Evolutionary conservation across 2,797 vertebrate genomes (phyloP).

Genomic region (Chanos chanos): DNA sequence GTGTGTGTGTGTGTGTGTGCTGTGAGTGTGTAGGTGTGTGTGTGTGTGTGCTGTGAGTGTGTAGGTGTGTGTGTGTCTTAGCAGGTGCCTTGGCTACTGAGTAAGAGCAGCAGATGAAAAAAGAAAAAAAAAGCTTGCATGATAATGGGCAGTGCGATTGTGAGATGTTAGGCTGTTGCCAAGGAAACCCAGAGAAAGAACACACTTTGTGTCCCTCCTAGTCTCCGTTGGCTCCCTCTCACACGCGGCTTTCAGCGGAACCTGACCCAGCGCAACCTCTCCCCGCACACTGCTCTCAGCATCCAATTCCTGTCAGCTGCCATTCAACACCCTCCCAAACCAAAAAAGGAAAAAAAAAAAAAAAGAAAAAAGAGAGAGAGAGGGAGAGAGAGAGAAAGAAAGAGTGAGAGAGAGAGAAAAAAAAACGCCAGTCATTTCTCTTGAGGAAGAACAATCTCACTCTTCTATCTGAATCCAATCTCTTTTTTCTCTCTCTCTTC

Average conservation of each 20-base stretch:
- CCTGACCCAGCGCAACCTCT: slow-evolving; percentile 34
- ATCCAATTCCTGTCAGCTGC: slow-evolving; percentile 45
- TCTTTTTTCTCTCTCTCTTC: slow-evolving; percentile 10
- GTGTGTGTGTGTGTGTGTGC: no score
- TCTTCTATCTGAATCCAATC: slow-evolving; percentile 43
- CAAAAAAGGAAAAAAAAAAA: not conserved
- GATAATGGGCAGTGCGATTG: not conserved
- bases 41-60: no score
- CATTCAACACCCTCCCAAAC: slow-evolving; percentile 44
- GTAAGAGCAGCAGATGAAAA: not conserved
- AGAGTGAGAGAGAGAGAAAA: not conserved
- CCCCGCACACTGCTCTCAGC: slow-evolving; percentile 4
- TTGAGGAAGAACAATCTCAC: slow-evolving; percentile 44
- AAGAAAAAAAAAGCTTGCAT: not conserved
- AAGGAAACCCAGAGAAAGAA: slow-evolving; percentile 16
- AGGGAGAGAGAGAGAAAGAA: not conserved
- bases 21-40: no score
- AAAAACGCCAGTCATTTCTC: slow-evolving; percentile 27
- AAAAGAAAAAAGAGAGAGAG: slow-evolving; percentile 4
- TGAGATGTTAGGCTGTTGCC: slow-evolving; percentile 18
- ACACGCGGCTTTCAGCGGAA: no score
- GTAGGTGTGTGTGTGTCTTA: not conserved
- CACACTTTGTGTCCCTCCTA: not conserved
- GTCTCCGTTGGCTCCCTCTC: no score
- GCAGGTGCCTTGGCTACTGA: slow-evolving; percentile 14